These are phyloP conservation scores for Coptodon bakossiorum DNA, from an alignment of 2,113 vertebrate species.

Conservation along the genomic window DNA sequence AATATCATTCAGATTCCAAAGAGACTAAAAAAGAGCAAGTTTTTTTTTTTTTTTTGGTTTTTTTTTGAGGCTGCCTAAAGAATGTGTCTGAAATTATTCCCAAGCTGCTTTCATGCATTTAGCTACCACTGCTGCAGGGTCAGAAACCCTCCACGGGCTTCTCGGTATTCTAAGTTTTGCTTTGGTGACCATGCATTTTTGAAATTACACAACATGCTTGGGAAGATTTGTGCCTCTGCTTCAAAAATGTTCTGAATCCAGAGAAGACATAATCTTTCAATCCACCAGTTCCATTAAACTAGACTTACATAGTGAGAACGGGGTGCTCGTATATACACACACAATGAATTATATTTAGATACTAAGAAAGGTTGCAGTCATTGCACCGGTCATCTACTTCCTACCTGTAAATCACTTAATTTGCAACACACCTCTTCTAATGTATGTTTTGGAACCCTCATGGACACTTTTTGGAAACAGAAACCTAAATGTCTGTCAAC, in stretches of 20 bases:
- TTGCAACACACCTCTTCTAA: constrained; percentile 43
- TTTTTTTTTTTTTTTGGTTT: background rate
- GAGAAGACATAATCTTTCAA: background rate
- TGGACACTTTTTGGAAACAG: constrained; percentile 21
- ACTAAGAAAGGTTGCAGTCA: constrained; percentile 21
- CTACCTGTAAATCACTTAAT: constrained; percentile 30
- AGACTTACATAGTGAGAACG: constrained; percentile 11
- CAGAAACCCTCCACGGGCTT: constrained; percentile 9
- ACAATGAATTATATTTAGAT: constrained; percentile 8
- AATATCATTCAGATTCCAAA: constrained; percentile 62
- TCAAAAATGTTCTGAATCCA: constrained; percentile 23
- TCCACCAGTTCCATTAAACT: constrained; percentile 1
- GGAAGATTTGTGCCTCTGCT: constrained; percentile 2
- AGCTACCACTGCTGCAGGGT: constrained; percentile 14
- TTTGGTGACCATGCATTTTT: constrained; percentile 45
- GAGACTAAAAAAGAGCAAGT: constrained; percentile 30
- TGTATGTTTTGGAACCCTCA: constrained; percentile 15
- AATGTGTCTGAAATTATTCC: constrained; percentile 47
- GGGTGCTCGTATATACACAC: constrained; percentile 1
- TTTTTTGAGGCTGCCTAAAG: constrained; percentile 35
- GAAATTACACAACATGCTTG: constrained; percentile 33
- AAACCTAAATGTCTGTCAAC: background rate
- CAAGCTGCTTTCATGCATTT: constrained; percentile 35
- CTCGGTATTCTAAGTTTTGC: constrained; percentile 20
- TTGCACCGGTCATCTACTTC: constrained; percentile 33